Conservation (phyloP, 2,113 vertebrate species). For the Lethenteron reissneri region DNA sequence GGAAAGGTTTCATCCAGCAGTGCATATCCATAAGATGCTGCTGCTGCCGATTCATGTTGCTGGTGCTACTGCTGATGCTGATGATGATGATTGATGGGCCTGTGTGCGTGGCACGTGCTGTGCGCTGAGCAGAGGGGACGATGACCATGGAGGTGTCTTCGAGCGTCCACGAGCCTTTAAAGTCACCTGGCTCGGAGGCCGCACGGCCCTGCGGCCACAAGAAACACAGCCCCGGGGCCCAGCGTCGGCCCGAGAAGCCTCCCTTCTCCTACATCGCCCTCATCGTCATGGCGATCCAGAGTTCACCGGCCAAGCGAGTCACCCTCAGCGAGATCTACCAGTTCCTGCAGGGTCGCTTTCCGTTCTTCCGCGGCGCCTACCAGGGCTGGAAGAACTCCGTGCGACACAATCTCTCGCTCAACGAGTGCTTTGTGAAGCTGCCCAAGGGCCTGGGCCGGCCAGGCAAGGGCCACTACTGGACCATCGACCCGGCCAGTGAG, state of each 20-base stretch:
- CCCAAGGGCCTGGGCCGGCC: constrained; percentile 5
- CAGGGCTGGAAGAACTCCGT: constrained; percentile 3
- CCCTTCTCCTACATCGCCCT: constrained; percentile 3
- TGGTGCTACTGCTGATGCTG: no score
- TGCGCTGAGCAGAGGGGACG: no score
- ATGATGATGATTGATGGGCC: no score
- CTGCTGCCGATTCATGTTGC: no score
- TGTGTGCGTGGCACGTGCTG: no score
- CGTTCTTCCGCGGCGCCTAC: constrained; percentile 6
- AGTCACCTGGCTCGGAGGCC: no score
- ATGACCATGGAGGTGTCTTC: no score
- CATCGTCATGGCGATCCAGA: constrained; percentile 3
- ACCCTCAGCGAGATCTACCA: constrained; percentile 7
- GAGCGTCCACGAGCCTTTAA: no score
- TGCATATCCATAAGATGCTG: no score
- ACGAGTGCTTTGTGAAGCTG: constrained; percentile 1
- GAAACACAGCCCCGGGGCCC: not conserved
- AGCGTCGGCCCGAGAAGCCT: constrained; percentile 1
- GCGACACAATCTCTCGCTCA: constrained; percentile 3
- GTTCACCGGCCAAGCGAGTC: constrained; percentile 3
- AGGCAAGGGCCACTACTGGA: constrained; percentile 4
- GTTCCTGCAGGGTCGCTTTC: constrained; percentile 3
- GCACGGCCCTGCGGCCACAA: no score
- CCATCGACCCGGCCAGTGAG: constrained; percentile 5
- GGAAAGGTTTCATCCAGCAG: no score